Evolutionary conservation across 2,888 invertebrate species (phyloP), one percentile per base, ranked within the genome.

Genomic region (Oscheius sp.): DNA sequence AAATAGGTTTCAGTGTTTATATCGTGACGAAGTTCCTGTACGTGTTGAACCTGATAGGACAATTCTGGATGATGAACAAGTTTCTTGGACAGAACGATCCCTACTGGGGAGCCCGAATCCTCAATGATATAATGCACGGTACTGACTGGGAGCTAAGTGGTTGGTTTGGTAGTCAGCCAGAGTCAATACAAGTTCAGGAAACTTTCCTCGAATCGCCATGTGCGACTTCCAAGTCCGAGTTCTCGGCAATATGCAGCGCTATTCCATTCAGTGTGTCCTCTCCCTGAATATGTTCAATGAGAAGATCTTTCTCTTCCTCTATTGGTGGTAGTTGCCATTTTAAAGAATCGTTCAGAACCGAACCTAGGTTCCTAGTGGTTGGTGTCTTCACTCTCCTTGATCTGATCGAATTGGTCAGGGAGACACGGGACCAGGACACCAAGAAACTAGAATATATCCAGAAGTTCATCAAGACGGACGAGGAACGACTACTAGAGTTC

Each of bases 151-250:
- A 88, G 65, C 77, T 78, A 37, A 82, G 80, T 11, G 87, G 79
- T 77, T 11, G 2, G 47, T 60, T 66, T 21, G 21, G 21, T 21
- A 21, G 21, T 21, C 21, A 21, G 21, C 21, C 21, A 21, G 21
- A 21, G 21, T 21, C 21, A 21, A 21, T 21, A 21, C 21, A 21
- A 21, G 21, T 74, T 33, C 42, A 75, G 76, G 88, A 32, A 87
- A 88, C 66, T 88, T 88, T 63, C 88, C 88, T 0, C 75, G 88
- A 29, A 84, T 88, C 32, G 84, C 86, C 35, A 83, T 88, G 81
- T 88, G 87, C 58, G 87, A 88, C 75, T 88, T 88, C 71, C 80
- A 85, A 76, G 79, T 82, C 33, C 59, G 82, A 73, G 79, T 78
- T 21, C 72, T 84, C 37, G 84, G 84, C 13, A 79, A 82, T 55